Base-by-base conservation (phyloP, 2,888 invertebrate genomes). In the Microchrysa polita region DNA sequence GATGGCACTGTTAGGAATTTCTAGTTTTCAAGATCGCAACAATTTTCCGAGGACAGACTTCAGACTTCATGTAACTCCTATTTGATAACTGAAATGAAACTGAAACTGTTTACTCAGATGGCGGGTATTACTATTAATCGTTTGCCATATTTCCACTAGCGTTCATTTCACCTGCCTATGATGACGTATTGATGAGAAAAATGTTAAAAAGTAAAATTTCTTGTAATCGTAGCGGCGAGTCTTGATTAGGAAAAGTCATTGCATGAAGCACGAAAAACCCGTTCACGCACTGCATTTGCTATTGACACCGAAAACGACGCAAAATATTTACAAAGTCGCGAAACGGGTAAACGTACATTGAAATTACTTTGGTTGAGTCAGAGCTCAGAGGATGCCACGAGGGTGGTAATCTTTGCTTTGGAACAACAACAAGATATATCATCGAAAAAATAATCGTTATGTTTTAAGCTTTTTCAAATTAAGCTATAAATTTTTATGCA, bases 131-230 rank as follows among this genome's bases (percentile, higher is more conserved):
- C n/a, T n/a, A n/a, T n/a, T 69, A 18, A 69, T 69, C 69, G 40
- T 9, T 55, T 55, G 18, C 65, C 44, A 48, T 65, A 48, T 48
- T 10, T 34, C 42, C 42, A 40, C 69, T 57, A 65, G 55, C 40
- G 57, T 69, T 34, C 55, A 55, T 69, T 69, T 69, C 55, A 20
- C 69, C 23, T 40, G 40, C 16, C 67, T 16, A 34, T 67, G n/a
- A n/a, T n/a, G 44, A 7, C 52, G 14, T 53, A 67, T n/a, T n/a
- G n/a, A n/a, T n/a, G n/a, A n/a, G n/a, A n/a, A 9, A 9, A 1
- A 40, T 16, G 57, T 69, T 34, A 69, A 69, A n/a, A 69, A 69
- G 69, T 69, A 69, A 69, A 69, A 69, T 69, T 57, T 69, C 69
- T 55, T 57, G 69, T 40, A 40, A 57, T 57, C 10, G 69, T 55